These are phyloP conservation scores for Rhinella marina DNA, from an alignment of 2,797 vertebrate genomes.

Conservation along the genomic window DNA sequence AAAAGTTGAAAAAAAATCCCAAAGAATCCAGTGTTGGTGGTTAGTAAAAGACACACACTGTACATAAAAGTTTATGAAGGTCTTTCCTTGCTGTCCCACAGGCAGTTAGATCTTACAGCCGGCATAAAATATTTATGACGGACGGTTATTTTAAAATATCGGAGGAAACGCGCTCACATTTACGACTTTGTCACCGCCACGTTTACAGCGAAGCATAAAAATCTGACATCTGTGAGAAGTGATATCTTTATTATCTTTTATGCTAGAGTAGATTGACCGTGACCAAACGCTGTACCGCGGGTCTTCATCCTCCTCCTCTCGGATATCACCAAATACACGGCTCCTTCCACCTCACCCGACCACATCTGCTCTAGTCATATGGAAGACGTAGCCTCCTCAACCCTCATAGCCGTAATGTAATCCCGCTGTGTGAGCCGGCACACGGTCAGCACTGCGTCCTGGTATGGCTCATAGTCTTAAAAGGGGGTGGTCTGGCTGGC, in stretches of 20 bases:
- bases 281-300: not conserved
- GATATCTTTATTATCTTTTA: slow-evolving; percentile 16
- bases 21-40: not conserved
- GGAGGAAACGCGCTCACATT: not conserved
- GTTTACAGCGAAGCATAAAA: not conserved
- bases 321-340: not conserved
- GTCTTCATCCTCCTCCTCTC: not conserved
- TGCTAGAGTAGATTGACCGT: not conserved
- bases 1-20: not conserved
- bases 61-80: slow-evolving; percentile 16
- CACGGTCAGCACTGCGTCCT: too few species aligned
- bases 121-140: slow-evolving; percentile 37
- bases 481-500: too few species aligned
- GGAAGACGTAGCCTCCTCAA: not conserved
- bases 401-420: too few species aligned
- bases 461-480: too few species aligned
- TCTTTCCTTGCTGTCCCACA: slow-evolving; percentile 29
- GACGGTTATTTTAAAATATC: not conserved
- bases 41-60: not conserved
- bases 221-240: not conserved
- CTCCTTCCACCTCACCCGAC: not conserved
- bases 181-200: not conserved
- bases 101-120: slow-evolving; percentile 23
- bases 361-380: not conserved
- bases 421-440: too few species aligned